Evolutionary conservation across 1,140 invertebrate species (phyloP).

Genomic region (Cydia amplana): DNA sequence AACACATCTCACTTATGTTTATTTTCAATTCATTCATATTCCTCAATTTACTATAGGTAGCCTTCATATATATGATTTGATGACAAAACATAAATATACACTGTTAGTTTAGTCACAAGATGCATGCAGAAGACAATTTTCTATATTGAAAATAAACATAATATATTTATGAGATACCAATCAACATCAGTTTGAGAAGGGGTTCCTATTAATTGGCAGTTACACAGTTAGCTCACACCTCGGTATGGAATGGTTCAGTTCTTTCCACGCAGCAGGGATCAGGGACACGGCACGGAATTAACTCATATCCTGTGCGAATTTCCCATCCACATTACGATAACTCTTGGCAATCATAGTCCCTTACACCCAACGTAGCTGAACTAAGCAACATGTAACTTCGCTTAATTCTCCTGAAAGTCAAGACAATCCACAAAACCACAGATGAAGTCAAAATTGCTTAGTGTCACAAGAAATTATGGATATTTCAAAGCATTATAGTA

Average conservation of each 20-base stretch:
- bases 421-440: slow-evolving; percentile 43
- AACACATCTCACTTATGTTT: slow-evolving; percentile 19
- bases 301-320: slow-evolving; percentile 76
- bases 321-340: slow-evolving; percentile 67
- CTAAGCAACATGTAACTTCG: slow-evolving; percentile 66
- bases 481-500: slow-evolving; percentile 56
- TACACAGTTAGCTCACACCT: slow-evolving; percentile 65
- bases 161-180: neutral
- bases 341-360: slow-evolving; percentile 71
- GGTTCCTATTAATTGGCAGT: slow-evolving; percentile 67
- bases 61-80: neutral
- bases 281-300: slow-evolving; percentile 75
- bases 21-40: slow-evolving; percentile 2
- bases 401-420: slow-evolving; percentile 55
- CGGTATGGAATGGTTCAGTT: slow-evolving; percentile 71
- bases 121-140: neutral
- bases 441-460: slow-evolving; percentile 39
- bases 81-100: neutral
- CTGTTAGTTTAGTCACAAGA: neutral
- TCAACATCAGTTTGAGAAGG: slow-evolving; percentile 10
- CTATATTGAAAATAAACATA: slow-evolving; percentile 17
- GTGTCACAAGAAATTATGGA: slow-evolving; percentile 46
- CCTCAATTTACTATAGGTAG: neutral
- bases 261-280: slow-evolving; percentile 70
- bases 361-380: slow-evolving; percentile 65